phyloP scores from a whole-genome alignment of 2,797 vertebrate species.

The Microctenopoma steveboyesi region DNA sequence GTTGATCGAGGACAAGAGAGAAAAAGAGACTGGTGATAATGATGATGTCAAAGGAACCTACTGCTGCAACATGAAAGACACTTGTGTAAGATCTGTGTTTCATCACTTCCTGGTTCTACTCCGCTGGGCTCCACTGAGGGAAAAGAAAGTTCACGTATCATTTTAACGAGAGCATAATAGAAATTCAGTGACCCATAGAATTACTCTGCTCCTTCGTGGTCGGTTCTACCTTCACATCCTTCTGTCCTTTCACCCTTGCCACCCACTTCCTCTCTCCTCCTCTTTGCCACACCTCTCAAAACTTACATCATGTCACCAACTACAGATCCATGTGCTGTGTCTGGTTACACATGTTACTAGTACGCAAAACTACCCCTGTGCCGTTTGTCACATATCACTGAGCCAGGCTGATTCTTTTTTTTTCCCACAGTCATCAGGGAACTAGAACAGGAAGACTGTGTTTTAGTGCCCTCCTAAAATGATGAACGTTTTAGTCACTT shows the following conservation, averaged over 20 bases:
- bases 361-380: conserved; percentile 31
- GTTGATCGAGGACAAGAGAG: neutral
- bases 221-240: neutral
- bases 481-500: conserved; percentile 20
- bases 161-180: conserved; percentile 15
- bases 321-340: conserved; percentile 1
- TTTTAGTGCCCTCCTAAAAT: no score
- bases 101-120: neutral
- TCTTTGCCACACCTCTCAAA: conserved; percentile 34
- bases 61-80: neutral
- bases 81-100: neutral
- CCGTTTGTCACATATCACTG: conserved; percentile 52
- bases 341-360: conserved; percentile 20
- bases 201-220: neutral
- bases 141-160: neutral
- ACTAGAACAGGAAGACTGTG: no score
- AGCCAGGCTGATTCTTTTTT: neutral
- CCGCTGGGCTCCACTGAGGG: neutral
- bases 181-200: conserved; percentile 21
- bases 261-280: conserved; percentile 36
- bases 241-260: conserved; percentile 1
- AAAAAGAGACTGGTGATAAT: neutral
- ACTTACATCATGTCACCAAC: conserved; percentile 34
- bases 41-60: neutral
- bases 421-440: neutral